These are phyloP conservation scores for Semicossyphus pulcher DNA, from an alignment of 2,113 vertebrate genomes.

Conservation along the genomic window DNA sequence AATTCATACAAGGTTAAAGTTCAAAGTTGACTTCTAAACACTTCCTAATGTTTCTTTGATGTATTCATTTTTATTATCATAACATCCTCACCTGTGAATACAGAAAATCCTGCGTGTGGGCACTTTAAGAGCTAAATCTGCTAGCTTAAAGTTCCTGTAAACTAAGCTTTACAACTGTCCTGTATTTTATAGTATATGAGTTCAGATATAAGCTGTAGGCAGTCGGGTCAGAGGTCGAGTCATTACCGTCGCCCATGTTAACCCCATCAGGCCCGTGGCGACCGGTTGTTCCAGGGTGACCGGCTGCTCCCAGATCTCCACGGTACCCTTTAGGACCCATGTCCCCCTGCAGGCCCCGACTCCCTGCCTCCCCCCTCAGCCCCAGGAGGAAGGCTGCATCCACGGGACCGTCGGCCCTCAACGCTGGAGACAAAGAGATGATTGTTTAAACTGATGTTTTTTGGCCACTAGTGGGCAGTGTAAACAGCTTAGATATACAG, in stretches of 20 bases:
- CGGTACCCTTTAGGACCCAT: slow-evolving; percentile 76
- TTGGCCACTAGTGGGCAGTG: background rate
- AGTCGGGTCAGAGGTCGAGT: background rate
- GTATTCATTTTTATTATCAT: no score
- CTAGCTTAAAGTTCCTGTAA: no score
- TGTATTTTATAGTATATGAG: no score
- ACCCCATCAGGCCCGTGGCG: background rate
- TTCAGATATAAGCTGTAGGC: no score
- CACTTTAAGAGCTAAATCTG: no score
- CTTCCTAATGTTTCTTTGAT: no score
- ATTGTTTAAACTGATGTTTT: background rate
- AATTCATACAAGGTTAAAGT: no score
- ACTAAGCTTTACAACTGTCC: no score
- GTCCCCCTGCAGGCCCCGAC: slow-evolving; percentile 69
- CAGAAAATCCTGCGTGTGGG: no score
- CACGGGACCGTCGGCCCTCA: fast-evolving
- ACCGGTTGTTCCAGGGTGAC: slow-evolving; percentile 69
- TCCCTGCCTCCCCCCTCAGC: slow-evolving; percentile 79
- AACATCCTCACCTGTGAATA: no score
- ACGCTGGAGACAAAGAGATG: slow-evolving; percentile 20
- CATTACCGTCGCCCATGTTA: background rate
- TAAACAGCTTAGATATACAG: background rate
- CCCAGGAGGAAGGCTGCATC: background rate
- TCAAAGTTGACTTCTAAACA: no score
- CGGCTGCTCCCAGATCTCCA: slow-evolving; percentile 66